phyloP scores from a whole-genome alignment of 1,140 invertebrate genomes.

The Melanaphis sacchari region DNA sequence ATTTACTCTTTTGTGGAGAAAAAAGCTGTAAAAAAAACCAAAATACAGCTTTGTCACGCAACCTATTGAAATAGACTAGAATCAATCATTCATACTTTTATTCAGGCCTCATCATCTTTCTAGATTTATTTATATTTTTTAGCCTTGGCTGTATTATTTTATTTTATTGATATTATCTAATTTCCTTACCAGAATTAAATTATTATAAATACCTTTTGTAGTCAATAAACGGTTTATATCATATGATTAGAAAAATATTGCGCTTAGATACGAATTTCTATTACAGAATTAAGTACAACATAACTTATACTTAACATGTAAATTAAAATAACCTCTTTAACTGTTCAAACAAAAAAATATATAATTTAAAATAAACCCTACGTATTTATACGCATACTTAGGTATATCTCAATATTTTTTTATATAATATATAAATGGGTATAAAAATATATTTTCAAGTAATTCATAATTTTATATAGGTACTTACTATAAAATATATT shows the following conservation, averaged over 20 bases:
- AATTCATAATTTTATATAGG: not conserved
- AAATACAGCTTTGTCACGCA: slow-evolving; percentile 26
- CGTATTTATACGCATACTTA: too few species aligned
- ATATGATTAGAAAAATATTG: not conserved
- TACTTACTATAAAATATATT: not conserved
- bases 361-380: not conserved
- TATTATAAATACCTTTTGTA: slow-evolving; percentile 29
- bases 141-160: slow-evolving; percentile 4
- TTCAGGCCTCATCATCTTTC: not conserved
- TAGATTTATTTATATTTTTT: not conserved
- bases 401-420: not conserved
- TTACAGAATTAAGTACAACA: not conserved
- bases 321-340: not conserved
- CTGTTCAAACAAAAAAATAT: not conserved
- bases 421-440: not conserved
- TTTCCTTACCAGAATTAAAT: slow-evolving; percentile 7
- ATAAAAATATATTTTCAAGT: not conserved
- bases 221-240: not conserved
- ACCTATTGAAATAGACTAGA: slow-evolving; percentile 48
- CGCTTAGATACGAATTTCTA: not conserved
- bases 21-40: slow-evolving; percentile 15
- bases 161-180: slow-evolving; percentile 45
- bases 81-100: slow-evolving; percentile 44
- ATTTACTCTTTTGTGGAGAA: not conserved
- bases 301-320: not conserved